Conservation (phyloP, 2,113 vertebrate species). For the Panurus biarmicus region DNA sequence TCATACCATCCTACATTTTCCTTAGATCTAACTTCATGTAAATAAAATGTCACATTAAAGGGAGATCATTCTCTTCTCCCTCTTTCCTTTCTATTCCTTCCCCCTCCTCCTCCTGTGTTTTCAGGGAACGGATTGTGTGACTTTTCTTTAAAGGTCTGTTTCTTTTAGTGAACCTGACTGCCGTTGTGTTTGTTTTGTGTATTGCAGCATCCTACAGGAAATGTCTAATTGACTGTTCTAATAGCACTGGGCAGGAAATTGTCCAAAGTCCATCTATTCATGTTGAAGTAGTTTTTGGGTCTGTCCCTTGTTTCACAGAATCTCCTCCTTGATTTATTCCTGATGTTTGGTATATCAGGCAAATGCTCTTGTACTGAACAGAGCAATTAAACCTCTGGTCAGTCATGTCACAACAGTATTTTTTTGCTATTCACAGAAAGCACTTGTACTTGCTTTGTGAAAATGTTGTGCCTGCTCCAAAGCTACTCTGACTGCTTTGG, state of each 20-base stretch:
- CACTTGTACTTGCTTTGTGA: not conserved
- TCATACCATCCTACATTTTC: not conserved
- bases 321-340: not conserved
- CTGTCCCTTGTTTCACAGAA: not conserved
- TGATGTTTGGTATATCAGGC: not conserved
- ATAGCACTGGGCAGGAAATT: not conserved
- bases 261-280: not conserved
- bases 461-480: not conserved
- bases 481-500: not conserved
- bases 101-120: not conserved
- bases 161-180: not conserved
- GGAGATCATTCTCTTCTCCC: not conserved
- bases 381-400: not conserved
- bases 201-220: not conserved
- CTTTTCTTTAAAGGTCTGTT: not conserved
- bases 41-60: not conserved
- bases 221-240: not conserved
- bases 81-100: not conserved
- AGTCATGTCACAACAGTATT: not conserved
- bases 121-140: not conserved
- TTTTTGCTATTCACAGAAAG: not conserved
- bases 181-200: not conserved
- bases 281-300: not conserved
- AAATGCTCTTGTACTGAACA: not conserved
- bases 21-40: not conserved